Evolutionary conservation across 2,113 vertebrate species (phyloP).

Genomic region (Spilogale gracilis): DNA sequence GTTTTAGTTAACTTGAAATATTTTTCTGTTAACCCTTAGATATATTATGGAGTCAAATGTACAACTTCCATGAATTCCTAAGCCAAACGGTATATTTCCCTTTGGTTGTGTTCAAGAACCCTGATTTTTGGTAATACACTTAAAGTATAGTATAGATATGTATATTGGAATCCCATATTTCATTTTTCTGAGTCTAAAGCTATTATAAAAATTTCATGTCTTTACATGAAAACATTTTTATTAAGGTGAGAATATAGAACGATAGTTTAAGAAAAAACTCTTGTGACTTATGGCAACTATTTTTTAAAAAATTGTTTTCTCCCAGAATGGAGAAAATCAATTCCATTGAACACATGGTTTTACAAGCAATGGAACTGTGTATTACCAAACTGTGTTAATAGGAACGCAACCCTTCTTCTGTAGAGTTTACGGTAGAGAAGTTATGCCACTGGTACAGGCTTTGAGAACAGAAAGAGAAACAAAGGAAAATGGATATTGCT

Average conservation of each 20-base stretch:
- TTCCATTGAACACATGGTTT: slow-evolving; percentile 7
- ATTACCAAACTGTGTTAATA: not conserved
- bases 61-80: slow-evolving; percentile 37
- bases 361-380: not conserved
- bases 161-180: slow-evolving; percentile 16
- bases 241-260: slow-evolving; percentile 11
- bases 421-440: slow-evolving; percentile 17
- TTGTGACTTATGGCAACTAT: not conserved
- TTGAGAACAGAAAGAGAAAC: slow-evolving; percentile 15
- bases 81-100: not conserved
- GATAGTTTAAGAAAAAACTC: slow-evolving; percentile 44
- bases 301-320: slow-evolving; percentile 47
- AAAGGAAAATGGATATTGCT: slow-evolving; percentile 38
- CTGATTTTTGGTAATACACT: not conserved
- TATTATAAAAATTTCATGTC: slow-evolving; percentile 42
- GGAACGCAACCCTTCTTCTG: not conserved
- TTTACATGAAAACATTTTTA: slow-evolving; percentile 63
- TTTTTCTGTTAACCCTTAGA: slow-evolving; percentile 38
- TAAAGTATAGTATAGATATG: not conserved
- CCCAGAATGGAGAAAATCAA: not conserved
- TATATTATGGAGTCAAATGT: not conserved
- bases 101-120: not conserved
- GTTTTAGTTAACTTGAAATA: slow-evolving; percentile 57
- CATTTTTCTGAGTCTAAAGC: slow-evolving; percentile 12
- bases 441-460: not conserved